phyloP scores from a whole-genome alignment of 2,888 invertebrate species.

The Candidula unifasciata region DNA sequence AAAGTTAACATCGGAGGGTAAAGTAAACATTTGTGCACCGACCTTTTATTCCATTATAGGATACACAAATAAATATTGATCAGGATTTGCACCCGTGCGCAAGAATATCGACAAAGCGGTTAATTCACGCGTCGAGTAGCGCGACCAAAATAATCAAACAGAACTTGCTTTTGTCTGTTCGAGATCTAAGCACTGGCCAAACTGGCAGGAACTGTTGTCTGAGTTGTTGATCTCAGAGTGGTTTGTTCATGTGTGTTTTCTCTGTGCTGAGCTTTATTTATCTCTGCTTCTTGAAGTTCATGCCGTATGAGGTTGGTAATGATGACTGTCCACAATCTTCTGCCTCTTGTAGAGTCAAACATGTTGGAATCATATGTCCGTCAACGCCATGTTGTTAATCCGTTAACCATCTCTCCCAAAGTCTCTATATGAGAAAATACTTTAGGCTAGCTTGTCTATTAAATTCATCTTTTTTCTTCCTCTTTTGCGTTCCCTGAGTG shows the following conservation, averaged over 20 bases:
- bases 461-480: no score
- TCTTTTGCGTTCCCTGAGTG: no score
- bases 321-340: no score
- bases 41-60: background rate
- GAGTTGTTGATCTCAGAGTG: background rate
- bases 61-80: slow-evolving; percentile 35
- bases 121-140: background rate
- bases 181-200: background rate
- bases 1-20: slow-evolving; percentile 17
- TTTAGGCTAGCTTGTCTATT: no score
- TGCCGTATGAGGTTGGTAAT: no score
- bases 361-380: no score
- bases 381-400: no score
- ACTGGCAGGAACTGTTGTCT: background rate
- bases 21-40: slow-evolving; percentile 25
- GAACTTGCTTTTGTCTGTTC: slow-evolving; percentile 23
- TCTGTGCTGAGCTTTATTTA: no score
- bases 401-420: no score
- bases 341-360: no score
- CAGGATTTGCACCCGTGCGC: slow-evolving; percentile 7
- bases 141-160: slow-evolving; percentile 22
- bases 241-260: no score
- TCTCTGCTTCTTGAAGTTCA: background rate
- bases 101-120: slow-evolving; percentile 24
- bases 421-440: no score